Conservation (phyloP, 2,113 vertebrate species). For the Gavia stellata region DNA sequence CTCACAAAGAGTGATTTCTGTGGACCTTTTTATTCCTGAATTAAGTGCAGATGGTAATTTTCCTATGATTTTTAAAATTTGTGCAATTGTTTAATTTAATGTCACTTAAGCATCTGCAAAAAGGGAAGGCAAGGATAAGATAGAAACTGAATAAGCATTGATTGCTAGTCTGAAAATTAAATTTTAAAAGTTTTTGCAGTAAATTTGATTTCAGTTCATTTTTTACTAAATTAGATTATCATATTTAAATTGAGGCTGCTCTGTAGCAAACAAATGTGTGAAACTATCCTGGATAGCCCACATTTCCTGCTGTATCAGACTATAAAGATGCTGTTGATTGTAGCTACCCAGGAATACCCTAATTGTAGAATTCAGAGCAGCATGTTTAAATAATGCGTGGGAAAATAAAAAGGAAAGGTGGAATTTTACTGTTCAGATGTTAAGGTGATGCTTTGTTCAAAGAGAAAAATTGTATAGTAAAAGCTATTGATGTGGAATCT, state of each 20-base stretch:
- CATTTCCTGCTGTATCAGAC: constrained; percentile 13
- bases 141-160: constrained; percentile 75
- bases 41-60: constrained; percentile 71
- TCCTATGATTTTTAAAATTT: constrained; percentile 64
- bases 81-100: constrained; percentile 74
- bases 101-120: constrained; percentile 71
- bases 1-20: constrained; percentile 61
- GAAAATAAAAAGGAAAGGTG: constrained; percentile 32
- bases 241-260: constrained; percentile 64
- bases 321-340: constrained; percentile 5
- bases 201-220: constrained; percentile 71
- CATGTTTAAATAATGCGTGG: constrained; percentile 68
- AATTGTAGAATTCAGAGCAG: constrained; percentile 25
- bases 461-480: background rate
- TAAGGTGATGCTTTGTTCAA: constrained; percentile 9
- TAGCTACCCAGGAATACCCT: constrained; percentile 38
- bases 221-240: constrained; percentile 73
- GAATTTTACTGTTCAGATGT: constrained; percentile 54
- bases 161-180: constrained; percentile 72
- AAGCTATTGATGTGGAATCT: constrained; percentile 23
- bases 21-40: constrained; percentile 65
- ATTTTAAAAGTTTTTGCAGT: constrained; percentile 70
- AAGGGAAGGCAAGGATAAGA: constrained; percentile 62
- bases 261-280: constrained; percentile 33
- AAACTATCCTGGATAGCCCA: constrained; percentile 23